A percentile compares a stretch with the other conserved stretches of the same genome.
phyloP scores from a whole-genome alignment of 2,113 vertebrate genomes.

The Telmatochromis sp. region DNA sequence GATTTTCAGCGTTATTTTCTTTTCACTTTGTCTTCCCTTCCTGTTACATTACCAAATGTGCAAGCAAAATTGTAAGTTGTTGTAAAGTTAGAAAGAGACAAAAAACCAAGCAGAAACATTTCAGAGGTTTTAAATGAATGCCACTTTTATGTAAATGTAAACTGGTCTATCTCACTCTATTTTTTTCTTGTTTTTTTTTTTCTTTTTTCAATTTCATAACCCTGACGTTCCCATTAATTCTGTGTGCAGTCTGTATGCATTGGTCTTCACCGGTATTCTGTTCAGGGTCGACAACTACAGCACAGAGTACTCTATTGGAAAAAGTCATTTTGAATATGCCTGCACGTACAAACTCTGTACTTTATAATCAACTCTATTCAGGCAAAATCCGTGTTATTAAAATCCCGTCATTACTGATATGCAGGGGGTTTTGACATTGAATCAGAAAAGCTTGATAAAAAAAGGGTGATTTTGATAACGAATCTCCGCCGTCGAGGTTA shows the following conservation, averaged over 20 bases:
- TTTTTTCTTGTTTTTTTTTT: fast-evolving
- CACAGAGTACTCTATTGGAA: neutral
- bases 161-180: neutral
- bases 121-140: neutral
- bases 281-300: neutral
- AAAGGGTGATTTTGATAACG: constrained; percentile 20
- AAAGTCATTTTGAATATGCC: neutral
- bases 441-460: constrained; percentile 8
- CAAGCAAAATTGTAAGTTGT: neutral
- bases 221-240: neutral
- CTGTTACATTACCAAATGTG: neutral
- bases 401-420: neutral
- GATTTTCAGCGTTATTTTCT: fast-evolving
- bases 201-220: neutral
- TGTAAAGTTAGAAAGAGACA: neutral
- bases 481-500: constrained; percentile 17
- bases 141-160: neutral
- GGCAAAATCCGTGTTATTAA: constrained; percentile 14
- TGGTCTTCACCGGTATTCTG: neutral
- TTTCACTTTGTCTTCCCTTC: neutral
- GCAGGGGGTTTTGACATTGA: constrained; percentile 17
- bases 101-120: neutral
- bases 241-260: neutral
- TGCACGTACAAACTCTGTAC: neutral
- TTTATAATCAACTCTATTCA: constrained; percentile 9